Conservation (phyloP, 2,888 invertebrate species). For the Zaprionus bogoriensis region DNA sequence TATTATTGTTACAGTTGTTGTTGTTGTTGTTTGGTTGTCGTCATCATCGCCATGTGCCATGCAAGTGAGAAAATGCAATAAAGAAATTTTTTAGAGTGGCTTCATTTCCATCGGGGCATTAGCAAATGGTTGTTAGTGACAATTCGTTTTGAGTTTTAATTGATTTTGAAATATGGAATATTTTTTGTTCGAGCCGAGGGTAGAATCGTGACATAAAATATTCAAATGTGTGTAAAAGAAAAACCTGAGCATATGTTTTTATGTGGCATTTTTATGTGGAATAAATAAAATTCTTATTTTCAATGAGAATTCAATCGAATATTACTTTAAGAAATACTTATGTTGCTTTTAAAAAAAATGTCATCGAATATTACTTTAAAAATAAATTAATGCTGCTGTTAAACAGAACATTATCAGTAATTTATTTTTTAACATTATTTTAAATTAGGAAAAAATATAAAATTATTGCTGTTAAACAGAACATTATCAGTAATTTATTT, state of each 20-base stretch:
- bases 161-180: conserved; percentile 2
- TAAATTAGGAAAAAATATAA: too few relatives aligned
- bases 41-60: conserved; percentile 17
- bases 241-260: not conserved
- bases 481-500: too few relatives aligned
- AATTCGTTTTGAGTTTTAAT: not conserved
- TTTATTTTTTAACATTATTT: too few relatives aligned
- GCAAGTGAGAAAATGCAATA: conserved; percentile 36
- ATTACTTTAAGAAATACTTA: too few relatives aligned
- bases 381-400: too few relatives aligned
- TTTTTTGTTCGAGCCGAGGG: not conserved
- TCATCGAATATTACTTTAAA: too few relatives aligned
- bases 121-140: conserved; percentile 4
- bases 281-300: too few relatives aligned
- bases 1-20: conserved; percentile 10
- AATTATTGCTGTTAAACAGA: too few relatives aligned
- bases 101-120: conserved; percentile 30
- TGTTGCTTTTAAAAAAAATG: too few relatives aligned
- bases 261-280: too few relatives aligned
- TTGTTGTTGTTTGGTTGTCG: conserved; percentile 8
- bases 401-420: too few relatives aligned
- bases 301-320: too few relatives aligned
- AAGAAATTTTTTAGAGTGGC: conserved; percentile 33
- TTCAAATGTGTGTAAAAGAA: not conserved
- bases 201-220: not conserved